These are phyloP conservation scores for Pluvianellus socialis DNA, from an alignment of 2,113 vertebrate genomes.

Conservation along the genomic window DNA sequence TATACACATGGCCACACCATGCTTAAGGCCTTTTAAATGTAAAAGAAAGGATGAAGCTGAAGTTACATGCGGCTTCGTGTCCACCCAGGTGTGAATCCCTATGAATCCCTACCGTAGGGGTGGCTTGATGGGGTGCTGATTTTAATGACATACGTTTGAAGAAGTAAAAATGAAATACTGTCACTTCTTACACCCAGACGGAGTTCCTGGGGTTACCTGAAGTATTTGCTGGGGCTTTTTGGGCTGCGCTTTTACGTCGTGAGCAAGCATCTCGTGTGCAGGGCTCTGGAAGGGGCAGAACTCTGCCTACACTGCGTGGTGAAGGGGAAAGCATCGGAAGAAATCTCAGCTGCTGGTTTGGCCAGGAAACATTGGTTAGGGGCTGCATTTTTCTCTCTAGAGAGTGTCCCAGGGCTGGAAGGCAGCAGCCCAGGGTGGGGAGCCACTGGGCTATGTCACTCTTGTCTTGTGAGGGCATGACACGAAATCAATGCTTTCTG, in stretches of 20 bases:
- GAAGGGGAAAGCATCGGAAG: not conserved
- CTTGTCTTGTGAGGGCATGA: not conserved
- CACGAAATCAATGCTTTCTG: not conserved
- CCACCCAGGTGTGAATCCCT: not conserved
- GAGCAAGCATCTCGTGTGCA: not conserved
- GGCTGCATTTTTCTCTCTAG: not conserved
- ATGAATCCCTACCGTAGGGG: not conserved
- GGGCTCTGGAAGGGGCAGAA: not conserved
- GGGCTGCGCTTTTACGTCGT: not conserved
- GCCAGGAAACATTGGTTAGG: not conserved
- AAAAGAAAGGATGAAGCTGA: not conserved
- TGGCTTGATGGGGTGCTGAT: not conserved
- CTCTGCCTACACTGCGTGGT: not conserved
- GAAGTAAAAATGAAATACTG: not conserved
- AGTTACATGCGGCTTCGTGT: not conserved
- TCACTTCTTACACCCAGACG: rapidly evolving
- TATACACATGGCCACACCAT: not conserved
- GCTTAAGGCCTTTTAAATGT: not conserved
- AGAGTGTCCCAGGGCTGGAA: not conserved
- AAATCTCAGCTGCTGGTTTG: not conserved
- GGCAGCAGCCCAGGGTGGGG: not conserved
- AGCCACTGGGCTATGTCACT: not conserved
- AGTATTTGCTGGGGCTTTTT: not conserved
- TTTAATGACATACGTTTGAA: not conserved
- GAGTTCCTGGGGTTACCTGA: not conserved